Conservation (phyloP, 2,888 invertebrate species). For the Mallateleia sp. region DNA sequence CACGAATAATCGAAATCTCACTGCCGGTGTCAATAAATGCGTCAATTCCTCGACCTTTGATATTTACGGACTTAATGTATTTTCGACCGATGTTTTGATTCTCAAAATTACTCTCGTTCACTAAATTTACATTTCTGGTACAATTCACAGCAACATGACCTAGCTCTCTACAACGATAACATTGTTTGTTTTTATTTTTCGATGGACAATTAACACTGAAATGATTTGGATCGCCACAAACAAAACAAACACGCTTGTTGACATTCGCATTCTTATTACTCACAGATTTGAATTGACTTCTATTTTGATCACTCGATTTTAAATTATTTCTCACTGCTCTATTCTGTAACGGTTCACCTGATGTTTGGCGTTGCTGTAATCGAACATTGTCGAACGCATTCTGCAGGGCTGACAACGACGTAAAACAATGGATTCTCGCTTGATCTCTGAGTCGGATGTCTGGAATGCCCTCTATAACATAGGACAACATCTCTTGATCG, state of each 20-base stretch:
- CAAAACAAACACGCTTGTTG: constrained; percentile 52
- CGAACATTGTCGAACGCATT: constrained; percentile 71
- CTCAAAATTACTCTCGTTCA: no score
- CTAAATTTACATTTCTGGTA: background rate
- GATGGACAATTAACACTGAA: constrained; percentile 11
- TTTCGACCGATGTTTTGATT: background rate
- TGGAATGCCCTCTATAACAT: constrained; percentile 7
- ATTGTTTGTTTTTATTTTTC: constrained; percentile 11
- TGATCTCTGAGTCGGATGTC: constrained; percentile 58
- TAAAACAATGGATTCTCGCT: constrained; percentile 41
- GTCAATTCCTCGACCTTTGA: background rate
- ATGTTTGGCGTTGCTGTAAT: no score
- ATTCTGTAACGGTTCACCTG: background rate
- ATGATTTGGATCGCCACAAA: no score
- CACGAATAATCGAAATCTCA: constrained; percentile 30
- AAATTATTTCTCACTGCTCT: no score
- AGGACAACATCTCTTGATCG: background rate
- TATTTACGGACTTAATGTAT: background rate
- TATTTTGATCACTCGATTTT: background rate
- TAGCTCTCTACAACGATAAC: constrained; percentile 28
- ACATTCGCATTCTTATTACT: constrained; percentile 17
- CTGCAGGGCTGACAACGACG: background rate
- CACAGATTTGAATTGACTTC: background rate
- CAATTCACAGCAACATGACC: constrained; percentile 50
- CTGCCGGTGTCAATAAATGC: background rate